Evolutionary conservation across 2,888 invertebrate genomes (phyloP).

Genomic region (Dorcus parallelipipedus): DNA sequence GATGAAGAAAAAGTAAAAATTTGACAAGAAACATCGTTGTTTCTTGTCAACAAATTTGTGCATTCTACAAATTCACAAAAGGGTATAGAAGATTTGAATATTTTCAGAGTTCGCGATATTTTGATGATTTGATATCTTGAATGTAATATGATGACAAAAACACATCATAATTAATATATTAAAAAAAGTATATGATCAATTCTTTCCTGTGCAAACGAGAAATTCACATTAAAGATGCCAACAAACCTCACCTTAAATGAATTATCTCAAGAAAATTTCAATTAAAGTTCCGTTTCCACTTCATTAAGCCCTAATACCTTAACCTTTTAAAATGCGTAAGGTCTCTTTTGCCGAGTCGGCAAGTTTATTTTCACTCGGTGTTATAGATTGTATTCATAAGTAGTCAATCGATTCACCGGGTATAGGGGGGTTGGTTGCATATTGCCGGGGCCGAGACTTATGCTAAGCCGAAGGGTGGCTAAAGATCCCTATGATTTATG

Average conservation of each 20-base stretch:
- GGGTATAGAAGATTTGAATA: too few species aligned
- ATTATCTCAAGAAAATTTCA: slow-evolving; percentile 23
- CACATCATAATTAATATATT: background rate
- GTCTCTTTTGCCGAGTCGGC: slow-evolving; percentile 23
- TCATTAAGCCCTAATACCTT: slow-evolving; percentile 30
- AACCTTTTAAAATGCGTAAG: slow-evolving; percentile 28
- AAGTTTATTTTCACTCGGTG: slow-evolving; percentile 26
- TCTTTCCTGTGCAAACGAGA: background rate
- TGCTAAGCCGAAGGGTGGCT: slow-evolving; percentile 33
- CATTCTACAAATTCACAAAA: too few species aligned
- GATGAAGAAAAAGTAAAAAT: too few species aligned
- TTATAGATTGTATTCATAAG: slow-evolving; percentile 36
- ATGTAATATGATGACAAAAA: too few species aligned
- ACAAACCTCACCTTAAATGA: background rate
- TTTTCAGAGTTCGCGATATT: too few species aligned
- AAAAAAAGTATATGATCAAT: too few species aligned
- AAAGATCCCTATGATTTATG: slow-evolving; percentile 48
- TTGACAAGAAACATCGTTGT: too few species aligned
- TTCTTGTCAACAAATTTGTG: too few species aligned
- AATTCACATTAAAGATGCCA: background rate
- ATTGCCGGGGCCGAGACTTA: slow-evolving; percentile 28
- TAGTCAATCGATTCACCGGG: slow-evolving; percentile 32
- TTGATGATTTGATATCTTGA: too few species aligned
- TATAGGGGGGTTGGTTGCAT: slow-evolving; percentile 22
- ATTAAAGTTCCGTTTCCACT: slow-evolving; percentile 28